Conservation (phyloP, 1,140 invertebrate species). For the Lepidurus packardi region DNA sequence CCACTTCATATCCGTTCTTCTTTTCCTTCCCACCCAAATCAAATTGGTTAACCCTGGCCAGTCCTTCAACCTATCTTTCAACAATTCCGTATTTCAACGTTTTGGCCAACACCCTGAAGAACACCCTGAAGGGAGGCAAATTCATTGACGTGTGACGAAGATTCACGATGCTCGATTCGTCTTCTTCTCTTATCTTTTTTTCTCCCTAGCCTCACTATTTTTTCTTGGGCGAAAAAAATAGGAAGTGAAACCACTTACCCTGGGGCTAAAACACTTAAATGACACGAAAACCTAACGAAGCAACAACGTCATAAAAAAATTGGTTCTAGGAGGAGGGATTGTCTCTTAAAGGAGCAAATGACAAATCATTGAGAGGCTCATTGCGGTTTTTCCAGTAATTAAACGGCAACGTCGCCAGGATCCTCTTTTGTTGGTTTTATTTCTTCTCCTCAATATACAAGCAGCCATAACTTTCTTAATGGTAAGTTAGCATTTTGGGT, state of each 20-base stretch:
- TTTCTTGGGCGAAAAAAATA: background rate
- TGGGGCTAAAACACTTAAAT: background rate
- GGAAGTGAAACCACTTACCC: background rate
- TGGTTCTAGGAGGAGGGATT: background rate
- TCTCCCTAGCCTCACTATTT: background rate
- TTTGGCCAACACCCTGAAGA: background rate
- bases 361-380: background rate
- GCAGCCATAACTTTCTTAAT: conserved; percentile 7
- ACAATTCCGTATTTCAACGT: background rate
- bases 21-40: background rate
- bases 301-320: conserved; percentile 4
- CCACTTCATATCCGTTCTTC: background rate
- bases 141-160: background rate
- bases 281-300: background rate
- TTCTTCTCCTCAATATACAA: background rate
- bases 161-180: background rate
- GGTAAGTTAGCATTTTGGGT: background rate
- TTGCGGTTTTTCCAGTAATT: background rate
- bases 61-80: background rate
- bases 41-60: background rate
- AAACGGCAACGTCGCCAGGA: background rate
- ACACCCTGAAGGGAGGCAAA: background rate
- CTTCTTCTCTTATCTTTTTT: background rate
- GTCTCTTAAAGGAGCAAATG: background rate
- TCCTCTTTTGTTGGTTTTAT: background rate